Evolutionary conservation across 2,113 vertebrate genomes (phyloP).

Genomic region (Cavia porcellus): DNA sequence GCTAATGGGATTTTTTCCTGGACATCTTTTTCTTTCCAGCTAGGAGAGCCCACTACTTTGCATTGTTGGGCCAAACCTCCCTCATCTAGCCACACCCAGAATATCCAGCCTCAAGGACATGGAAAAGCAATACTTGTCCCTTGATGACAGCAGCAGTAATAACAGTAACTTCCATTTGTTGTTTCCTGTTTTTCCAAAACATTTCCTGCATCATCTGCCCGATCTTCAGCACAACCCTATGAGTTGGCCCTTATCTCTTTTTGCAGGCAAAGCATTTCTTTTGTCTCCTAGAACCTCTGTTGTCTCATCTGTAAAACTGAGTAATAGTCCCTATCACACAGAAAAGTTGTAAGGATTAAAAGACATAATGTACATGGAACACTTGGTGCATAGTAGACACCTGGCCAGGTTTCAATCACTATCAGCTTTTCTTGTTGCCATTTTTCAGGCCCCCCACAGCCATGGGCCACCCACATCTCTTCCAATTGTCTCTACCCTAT

Average conservation of each 20-base stretch:
- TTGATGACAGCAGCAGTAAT: too few species aligned
- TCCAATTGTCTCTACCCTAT: constrained; percentile 11
- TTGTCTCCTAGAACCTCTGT: neutral
- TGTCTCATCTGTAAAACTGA: constrained; percentile 16
- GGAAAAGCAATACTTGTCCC: neutral
- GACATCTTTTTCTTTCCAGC: neutral
- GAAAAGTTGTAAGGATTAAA: neutral
- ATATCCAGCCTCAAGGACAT: neutral
- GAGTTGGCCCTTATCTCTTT: neutral
- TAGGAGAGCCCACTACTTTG: neutral
- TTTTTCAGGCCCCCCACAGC: neutral
- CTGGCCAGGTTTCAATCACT: constrained; percentile 31
- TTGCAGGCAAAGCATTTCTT: neutral
- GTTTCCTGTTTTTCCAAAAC: neutral
- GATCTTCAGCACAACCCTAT: too few species aligned
- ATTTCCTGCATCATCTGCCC: neutral
- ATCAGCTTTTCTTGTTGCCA: constrained; percentile 12
- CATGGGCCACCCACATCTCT: neutral
- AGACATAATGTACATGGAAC: rapidly evolving
- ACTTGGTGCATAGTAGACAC: neutral
- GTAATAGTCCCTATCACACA: neutral
- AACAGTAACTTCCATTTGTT: neutral
- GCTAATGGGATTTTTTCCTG: neutral
- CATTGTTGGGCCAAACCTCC: neutral
- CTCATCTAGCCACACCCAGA: neutral